A percentile compares a stretch with the other conserved stretches of the same genome.
These are phyloP conservation scores for Calidris pygmaea DNA, from an alignment of 2,113 vertebrate species.

Conservation along the genomic window DNA sequence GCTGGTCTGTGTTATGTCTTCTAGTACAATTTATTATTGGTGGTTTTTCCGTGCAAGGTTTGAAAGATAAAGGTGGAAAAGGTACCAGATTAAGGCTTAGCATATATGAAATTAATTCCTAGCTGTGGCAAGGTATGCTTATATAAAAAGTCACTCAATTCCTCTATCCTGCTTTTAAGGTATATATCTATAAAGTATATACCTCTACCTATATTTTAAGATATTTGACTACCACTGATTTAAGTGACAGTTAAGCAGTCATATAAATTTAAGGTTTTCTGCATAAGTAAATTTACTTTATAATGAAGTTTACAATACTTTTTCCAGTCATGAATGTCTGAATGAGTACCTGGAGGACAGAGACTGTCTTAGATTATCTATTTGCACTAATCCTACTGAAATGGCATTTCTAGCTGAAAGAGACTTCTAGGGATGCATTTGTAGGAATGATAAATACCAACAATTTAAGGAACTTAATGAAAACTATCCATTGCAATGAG, in stretches of 20 bases:
- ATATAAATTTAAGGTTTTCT: not conserved
- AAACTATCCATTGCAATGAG: constrained; percentile 39
- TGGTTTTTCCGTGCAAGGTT: not conserved
- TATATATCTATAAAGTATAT: not conserved
- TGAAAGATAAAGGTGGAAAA: not conserved
- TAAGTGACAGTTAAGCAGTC: not conserved
- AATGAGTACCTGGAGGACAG: not conserved
- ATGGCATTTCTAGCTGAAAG: not conserved
- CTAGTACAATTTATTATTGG: not conserved
- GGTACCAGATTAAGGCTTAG: not conserved
- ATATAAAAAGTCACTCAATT: not conserved
- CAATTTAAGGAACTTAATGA: constrained; percentile 28
- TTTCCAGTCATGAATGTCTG: not conserved
- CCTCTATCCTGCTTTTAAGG: not conserved
- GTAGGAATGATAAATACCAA: constrained; percentile 26
- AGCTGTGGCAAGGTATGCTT: not conserved
- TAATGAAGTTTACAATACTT: not conserved
- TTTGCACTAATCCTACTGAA: not conserved
- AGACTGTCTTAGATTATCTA: not conserved
- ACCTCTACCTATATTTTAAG: not conserved
- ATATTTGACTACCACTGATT: not conserved
- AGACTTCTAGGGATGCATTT: not conserved
- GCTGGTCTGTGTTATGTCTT: not conserved
- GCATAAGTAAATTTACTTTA: not conserved
- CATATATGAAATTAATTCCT: not conserved